Base-by-base conservation (phyloP, 2,888 invertebrate genomes). In the Drosophila quinaria region DNA sequence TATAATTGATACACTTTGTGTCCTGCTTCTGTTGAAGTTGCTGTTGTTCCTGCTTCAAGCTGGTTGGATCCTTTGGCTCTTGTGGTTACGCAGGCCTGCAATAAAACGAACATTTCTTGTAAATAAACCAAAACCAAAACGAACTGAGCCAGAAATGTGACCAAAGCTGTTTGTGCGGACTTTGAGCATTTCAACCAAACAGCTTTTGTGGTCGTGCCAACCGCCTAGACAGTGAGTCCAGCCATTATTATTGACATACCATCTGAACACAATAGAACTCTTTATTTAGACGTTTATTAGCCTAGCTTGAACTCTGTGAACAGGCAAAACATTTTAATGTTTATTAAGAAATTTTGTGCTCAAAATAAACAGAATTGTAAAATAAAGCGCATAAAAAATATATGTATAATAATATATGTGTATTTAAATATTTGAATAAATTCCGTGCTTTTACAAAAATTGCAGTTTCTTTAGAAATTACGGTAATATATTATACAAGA, bases 1-100 rank as follows among this genome's bases (percentile, higher is more conserved):
- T 89, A 85, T 87, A 89, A 85, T 84, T 89, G 84, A 84, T 87
- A 81, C 88, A 85, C 90, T 84, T 85, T 89, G 86, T 75, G 61
- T 74, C 70, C 75, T 65, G 58, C 47, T 25, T 41, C 37, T 51
- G 68, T 22, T 44, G 41, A 31, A 50, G 31, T 25, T 29, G 17
- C 25, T 41, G 50, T 22, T 51, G 39, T 39, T 51, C 35, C 33
- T 29, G 41, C 31, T 44, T 55, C 54, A 19, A 19, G 17, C 70
- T 46, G 22, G 35, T 11, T 39, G n/a, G 39, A 13, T 35, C 39
- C 58, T 39, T 63, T 49, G 42, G 61, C 54, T 56, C 59, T 49
- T 89, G 87, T 51, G 89, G 89, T 71, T 87, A 76, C 67, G 76
- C 65, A 71, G 70, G 44, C 70, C 85, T 89, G 81, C 72, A 90